These are phyloP conservation scores for Volucella bombylans DNA, from an alignment of 2,888 invertebrate genomes.

Conservation along the genomic window DNA sequence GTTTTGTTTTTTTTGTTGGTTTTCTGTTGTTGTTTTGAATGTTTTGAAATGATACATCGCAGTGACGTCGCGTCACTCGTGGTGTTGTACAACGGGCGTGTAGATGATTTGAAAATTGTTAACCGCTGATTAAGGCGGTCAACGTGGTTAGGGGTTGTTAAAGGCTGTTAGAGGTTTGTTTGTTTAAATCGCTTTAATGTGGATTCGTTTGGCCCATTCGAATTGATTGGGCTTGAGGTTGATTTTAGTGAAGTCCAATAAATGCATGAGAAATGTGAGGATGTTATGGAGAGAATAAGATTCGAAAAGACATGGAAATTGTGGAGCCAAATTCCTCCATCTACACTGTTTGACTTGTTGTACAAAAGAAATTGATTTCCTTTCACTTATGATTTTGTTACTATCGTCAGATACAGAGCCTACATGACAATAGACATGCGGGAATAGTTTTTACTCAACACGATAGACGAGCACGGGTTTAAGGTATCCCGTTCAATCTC, in stretches of 20 bases:
- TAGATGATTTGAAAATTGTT: slow-evolving; percentile 65
- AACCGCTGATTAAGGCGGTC: slow-evolving; percentile 72
- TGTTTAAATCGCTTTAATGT: slow-evolving; percentile 52
- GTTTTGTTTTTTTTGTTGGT: slow-evolving; percentile 36
- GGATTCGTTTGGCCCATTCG: slow-evolving; percentile 46
- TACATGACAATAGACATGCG: too few relatives aligned
- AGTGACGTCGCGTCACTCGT: slow-evolving; percentile 1
- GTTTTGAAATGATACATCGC: slow-evolving; percentile 53
- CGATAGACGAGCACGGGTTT: too few relatives aligned
- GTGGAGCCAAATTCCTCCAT: too few relatives aligned
- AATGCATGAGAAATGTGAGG: neutral
- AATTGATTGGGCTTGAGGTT: slow-evolving; percentile 66
- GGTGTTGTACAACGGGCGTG: neutral
- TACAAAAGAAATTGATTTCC: too few relatives aligned
- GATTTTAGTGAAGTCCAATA: slow-evolving; percentile 6
- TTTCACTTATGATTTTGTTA: too few relatives aligned
- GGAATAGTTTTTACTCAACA: too few relatives aligned
- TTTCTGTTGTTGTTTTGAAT: neutral
- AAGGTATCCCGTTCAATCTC: too few relatives aligned
- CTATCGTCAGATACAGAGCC: too few relatives aligned
- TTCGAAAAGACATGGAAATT: too few relatives aligned
- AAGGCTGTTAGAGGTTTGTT: slow-evolving; percentile 70
- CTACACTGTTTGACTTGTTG: too few relatives aligned
- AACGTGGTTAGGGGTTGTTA: slow-evolving; percentile 65
- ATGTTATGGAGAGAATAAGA: too few relatives aligned